Percentiles rank a stretch among this genome's conserved stretches.
phyloP scores from a whole-genome alignment of 2,888 invertebrate genomes.

The Dinocampus coccinellae region DNA sequence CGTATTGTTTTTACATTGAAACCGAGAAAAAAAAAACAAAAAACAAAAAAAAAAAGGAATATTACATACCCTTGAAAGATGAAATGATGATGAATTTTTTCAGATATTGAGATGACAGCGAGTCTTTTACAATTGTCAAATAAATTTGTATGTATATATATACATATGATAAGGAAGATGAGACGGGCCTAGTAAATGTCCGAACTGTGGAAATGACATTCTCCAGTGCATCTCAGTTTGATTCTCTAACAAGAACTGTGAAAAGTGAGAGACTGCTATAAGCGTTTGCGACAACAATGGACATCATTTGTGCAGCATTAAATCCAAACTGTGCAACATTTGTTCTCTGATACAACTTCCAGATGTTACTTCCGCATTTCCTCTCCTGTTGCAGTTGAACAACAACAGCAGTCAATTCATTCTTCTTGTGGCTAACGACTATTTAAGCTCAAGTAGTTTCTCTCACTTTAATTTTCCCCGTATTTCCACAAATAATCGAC shows the following conservation, averaged over 20 bases:
- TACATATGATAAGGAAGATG: neutral
- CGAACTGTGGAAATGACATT: neutral
- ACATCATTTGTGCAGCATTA: constrained; percentile 26
- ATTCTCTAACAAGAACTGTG: neutral
- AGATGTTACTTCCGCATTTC: constrained; percentile 28
- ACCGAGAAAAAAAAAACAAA: too few species aligned
- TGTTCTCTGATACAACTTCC: constrained; percentile 29
- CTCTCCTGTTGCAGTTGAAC: constrained; percentile 21
- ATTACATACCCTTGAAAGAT: neutral
- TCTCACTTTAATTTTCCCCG: constrained; percentile 27
- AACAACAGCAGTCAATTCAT: constrained; percentile 21
- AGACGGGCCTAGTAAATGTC: neutral
- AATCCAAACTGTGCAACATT: constrained; percentile 13
- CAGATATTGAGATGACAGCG: neutral
- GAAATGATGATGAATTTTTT: neutral
- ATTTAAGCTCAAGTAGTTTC: constrained; percentile 36
- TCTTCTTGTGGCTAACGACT: constrained; percentile 33
- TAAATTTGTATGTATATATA: neutral
- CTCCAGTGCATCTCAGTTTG: neutral
- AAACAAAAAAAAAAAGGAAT: neutral
- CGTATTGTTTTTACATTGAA: constrained; percentile 42
- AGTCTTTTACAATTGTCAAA: neutral
- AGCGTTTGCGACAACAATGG: constrained; percentile 10
- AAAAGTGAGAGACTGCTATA: neutral
- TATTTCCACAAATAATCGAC: constrained; percentile 6